phyloP scores from a whole-genome alignment of 2,888 invertebrate genomes.

The Elaeidobius kamerunicus region DNA sequence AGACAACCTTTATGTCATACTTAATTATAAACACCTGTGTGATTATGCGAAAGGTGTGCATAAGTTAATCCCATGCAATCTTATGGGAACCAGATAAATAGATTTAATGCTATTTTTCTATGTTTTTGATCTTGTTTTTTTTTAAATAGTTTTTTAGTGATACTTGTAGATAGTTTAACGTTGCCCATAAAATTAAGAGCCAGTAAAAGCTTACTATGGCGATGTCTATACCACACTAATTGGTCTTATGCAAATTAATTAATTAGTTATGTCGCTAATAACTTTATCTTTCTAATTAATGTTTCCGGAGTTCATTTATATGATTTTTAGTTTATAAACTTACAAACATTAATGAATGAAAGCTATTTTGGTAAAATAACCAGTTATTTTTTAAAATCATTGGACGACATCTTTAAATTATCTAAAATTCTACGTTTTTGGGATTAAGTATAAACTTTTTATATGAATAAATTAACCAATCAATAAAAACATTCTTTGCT shows the following conservation, averaged over 20 bases:
- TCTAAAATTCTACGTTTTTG: too few relatives aligned
- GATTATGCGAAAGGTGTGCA: constrained; percentile 19
- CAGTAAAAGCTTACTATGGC: constrained; percentile 13
- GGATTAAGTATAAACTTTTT: not conserved
- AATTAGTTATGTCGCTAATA: constrained; percentile 13
- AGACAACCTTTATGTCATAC: constrained; percentile 19
- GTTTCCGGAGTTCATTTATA: constrained; percentile 12
- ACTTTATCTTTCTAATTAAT: constrained; percentile 17
- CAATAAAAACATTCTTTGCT: not conserved
- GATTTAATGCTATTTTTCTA: too few relatives aligned
- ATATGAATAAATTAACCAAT: not conserved
- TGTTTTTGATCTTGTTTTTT: not conserved
- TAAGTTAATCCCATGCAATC: constrained; percentile 4
- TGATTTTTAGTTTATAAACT: too few relatives aligned
- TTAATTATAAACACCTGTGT: constrained; percentile 23
- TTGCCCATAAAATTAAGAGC: constrained; percentile 20
- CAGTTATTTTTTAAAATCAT: too few relatives aligned
- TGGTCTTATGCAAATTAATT: constrained; percentile 17
- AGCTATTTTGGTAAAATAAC: not conserved
- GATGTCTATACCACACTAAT: constrained; percentile 18
- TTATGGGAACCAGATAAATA: not conserved
- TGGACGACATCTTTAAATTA: too few relatives aligned
- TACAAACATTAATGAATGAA: not conserved
- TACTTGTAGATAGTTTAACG: constrained; percentile 10
- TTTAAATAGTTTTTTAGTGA: not conserved